phyloP scores from a whole-genome alignment of 2,113 vertebrate genomes.

The Brevimyrus niger region DNA sequence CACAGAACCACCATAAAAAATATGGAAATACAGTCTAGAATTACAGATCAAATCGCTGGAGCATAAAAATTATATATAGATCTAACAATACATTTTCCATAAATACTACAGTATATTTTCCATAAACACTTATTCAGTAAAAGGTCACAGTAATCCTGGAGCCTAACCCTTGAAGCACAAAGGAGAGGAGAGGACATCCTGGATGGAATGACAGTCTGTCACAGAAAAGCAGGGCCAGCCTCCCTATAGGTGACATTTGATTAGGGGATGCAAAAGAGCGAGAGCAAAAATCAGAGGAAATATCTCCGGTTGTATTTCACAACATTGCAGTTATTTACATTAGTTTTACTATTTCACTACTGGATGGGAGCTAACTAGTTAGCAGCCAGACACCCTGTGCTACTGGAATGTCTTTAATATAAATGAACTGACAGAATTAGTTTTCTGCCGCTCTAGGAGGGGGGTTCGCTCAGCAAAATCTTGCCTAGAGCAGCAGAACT shows the following conservation, averaged over 20 bases:
- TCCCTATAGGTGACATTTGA: not conserved
- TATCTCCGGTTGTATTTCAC: not conserved
- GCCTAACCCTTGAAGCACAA: not conserved
- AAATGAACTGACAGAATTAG: not conserved
- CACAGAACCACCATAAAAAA: not conserved
- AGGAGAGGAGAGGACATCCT: not conserved
- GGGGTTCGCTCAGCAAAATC: not conserved
- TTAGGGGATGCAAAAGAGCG: not conserved
- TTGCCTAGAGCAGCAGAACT: not conserved
- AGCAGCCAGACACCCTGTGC: not conserved
- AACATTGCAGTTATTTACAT: not conserved
- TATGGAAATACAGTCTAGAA: not conserved
- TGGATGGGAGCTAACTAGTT: not conserved
- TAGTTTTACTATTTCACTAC: not conserved
- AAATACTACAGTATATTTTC: not conserved
- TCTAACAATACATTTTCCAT: not conserved
- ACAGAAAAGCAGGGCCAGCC: not conserved
- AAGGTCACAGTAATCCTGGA: not conserved
- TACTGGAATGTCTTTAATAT: not conserved
- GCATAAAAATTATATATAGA: not conserved
- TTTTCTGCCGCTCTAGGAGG: not conserved
- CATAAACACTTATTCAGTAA: not conserved
- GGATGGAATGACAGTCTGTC: not conserved
- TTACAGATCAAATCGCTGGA: not conserved
- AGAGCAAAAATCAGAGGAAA: not conserved